Base-by-base conservation (phyloP, 2,797 vertebrate genomes). In the Falco concolor region DNA sequence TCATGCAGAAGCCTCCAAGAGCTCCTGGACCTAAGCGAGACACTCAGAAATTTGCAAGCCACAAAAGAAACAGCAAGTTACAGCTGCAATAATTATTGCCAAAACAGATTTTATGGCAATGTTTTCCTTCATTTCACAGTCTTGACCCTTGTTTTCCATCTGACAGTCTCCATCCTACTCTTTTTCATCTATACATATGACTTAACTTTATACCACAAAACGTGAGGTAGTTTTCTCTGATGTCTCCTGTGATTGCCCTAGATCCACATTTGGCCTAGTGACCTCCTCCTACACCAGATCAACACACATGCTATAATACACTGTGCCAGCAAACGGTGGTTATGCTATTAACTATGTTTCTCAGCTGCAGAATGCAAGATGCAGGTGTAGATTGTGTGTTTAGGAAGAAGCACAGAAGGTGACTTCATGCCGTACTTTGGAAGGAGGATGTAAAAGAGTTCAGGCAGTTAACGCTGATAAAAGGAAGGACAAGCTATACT, bases 21-120 rank as follows among this genome's bases (percentile, higher is more conserved):
- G 32, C 47, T 84, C 61, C 52, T 65, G 45, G 23, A 36, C 9
- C 12, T 23, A 47, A 44, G 42, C 24, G 78, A 81, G 42, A 68
- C 32, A 57, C 45, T 64, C 38, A 57, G 56, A 84, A 73, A n/a
- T 57, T 42, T 53, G 49, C 76, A 93, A 61, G 27, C 49, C 84
- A 73, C 12, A 13, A 36, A 97, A 93, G 56, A 59, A 96, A 45
- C 42, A 86, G 50, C 47, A 84, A 79, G 65, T 50, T 93, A 36
- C 47, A 73, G 57, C 25, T 75, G 81, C 54, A 87, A 28, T 52
- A 77, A 93, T 90, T 89, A 80, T 10, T 36, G 53, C n/a, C 73
- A 93, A 93, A 91, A 36, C 61, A 77, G 42, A 38, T 89, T 72
- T 97, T 95, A 67, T 92, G 86, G 53, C 74, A 82, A 19, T 0